These are phyloP conservation scores for Aplochiton taeniatus DNA, from an alignment of 2,797 vertebrate genomes.

Conservation along the genomic window DNA sequence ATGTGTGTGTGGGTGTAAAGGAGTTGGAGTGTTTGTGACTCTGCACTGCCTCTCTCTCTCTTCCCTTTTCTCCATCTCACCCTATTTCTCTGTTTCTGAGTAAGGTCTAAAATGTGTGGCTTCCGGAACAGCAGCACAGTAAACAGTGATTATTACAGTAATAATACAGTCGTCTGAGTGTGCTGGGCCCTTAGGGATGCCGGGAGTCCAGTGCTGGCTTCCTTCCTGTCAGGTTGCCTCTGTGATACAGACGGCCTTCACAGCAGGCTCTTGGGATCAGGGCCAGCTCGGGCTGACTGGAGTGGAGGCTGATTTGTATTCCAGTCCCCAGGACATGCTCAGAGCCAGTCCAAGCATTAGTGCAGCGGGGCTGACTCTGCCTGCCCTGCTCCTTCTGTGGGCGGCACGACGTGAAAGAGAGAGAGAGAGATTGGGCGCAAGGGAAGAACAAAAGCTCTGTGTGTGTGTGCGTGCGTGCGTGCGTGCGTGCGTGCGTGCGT, in stretches of 20 bases:
- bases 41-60: slow-evolving; percentile 17
- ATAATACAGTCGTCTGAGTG: slow-evolving; percentile 36
- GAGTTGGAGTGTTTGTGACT: slow-evolving; percentile 4
- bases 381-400: slow-evolving; percentile 69
- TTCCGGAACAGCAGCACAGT: slow-evolving; percentile 27
- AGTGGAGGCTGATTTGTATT: slow-evolving; percentile 65
- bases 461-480: slow-evolving; percentile 27
- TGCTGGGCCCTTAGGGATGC: slow-evolving; percentile 16
- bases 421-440: not conserved
- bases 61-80: slow-evolving; percentile 18
- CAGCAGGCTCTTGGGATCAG: slow-evolving; percentile 62
- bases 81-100: slow-evolving; percentile 22
- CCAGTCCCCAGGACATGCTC: slow-evolving; percentile 63
- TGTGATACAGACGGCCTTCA: slow-evolving; percentile 63
- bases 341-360: slow-evolving; percentile 67
- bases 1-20: slow-evolving; percentile 16
- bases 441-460: slow-evolving; percentile 7
- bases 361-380: slow-evolving; percentile 64
- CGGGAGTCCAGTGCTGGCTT: slow-evolving; percentile 23
- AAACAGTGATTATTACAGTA: slow-evolving; percentile 43
- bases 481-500: slow-evolving; percentile 36
- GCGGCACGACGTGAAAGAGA: slow-evolving; percentile 42
- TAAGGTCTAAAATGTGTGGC: slow-evolving; percentile 25
- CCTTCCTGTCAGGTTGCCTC: slow-evolving; percentile 39
- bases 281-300: slow-evolving; percentile 58